phyloP scores from a whole-genome alignment of 2,888 invertebrate species.

The Synanthedon andrenaeformis region DNA sequence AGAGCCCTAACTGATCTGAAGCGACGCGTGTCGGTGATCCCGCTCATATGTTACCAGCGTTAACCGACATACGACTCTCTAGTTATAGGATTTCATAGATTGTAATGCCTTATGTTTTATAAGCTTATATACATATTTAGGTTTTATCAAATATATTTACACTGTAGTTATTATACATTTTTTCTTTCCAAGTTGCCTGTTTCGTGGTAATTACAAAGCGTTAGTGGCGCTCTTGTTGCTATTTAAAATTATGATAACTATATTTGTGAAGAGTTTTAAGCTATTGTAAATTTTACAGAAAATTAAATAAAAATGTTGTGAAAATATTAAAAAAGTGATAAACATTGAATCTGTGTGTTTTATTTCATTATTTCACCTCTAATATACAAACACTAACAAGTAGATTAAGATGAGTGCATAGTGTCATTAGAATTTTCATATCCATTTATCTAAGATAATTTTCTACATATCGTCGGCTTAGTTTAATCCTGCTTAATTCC shows the following conservation, averaged over 20 bases:
- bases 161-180: slow-evolving; percentile 16
- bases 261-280: slow-evolving; percentile 69
- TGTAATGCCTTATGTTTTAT: slow-evolving; percentile 48
- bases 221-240: slow-evolving; percentile 40
- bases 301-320: slow-evolving; percentile 68
- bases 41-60: slow-evolving; percentile 63
- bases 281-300: slow-evolving; percentile 71
- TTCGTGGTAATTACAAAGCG: slow-evolving; percentile 29
- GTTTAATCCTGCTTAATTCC: too few relatives aligned
- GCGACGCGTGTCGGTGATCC: slow-evolving; percentile 28
- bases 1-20: slow-evolving; percentile 6
- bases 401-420: too few relatives aligned
- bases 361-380: slow-evolving; percentile 18
- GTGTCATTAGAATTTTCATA: too few relatives aligned
- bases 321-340: slow-evolving; percentile 71
- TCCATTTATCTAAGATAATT: too few relatives aligned
- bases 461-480: too few relatives aligned
- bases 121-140: slow-evolving; percentile 49
- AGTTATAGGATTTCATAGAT: slow-evolving; percentile 44
- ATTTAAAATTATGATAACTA: slow-evolving; percentile 42
- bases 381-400: too few relatives aligned
- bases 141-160: slow-evolving; percentile 52
- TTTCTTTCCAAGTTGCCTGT: slow-evolving; percentile 59
- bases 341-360: slow-evolving; percentile 49
- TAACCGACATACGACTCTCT: slow-evolving; percentile 53